Percentiles rank a stretch among this genome's conserved stretches.
Evolutionary conservation across 1,140 invertebrate genomes (phyloP).

Genomic region (Drosophila insularis): DNA sequence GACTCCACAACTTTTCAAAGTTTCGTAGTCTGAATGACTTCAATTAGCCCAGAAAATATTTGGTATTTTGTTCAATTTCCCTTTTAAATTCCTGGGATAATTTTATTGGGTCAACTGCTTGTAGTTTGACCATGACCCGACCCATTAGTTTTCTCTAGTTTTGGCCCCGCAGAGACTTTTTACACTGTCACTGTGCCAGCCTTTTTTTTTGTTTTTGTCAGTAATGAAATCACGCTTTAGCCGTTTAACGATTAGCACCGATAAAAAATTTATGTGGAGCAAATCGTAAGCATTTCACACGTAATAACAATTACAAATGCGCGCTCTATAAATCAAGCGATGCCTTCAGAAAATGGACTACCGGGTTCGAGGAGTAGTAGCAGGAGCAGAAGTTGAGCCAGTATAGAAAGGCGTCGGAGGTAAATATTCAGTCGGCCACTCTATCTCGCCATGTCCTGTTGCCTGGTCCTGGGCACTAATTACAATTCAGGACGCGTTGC

Average conservation of each 20-base stretch:
- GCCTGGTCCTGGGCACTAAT: constrained; percentile 47
- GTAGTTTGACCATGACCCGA: neutral
- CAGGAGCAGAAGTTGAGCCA: neutral
- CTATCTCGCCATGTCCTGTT: neutral
- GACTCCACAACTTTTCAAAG: too few relatives aligned
- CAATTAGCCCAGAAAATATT: too few relatives aligned
- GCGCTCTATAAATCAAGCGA: constrained; percentile 57
- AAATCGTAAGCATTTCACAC: constrained; percentile 39
- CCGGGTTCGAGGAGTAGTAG: neutral
- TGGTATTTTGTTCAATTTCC: neutral
- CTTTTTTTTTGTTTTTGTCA: neutral
- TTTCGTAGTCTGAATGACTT: too few relatives aligned
- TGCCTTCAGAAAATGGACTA: constrained; percentile 40
- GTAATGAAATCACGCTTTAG: constrained; percentile 50
- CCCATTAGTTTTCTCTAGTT: neutral
- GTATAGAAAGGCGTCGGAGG: neutral
- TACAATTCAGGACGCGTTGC: constrained; percentile 65
- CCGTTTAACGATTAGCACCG: constrained; percentile 57
- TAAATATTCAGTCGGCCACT: neutral
- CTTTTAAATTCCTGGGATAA: neutral
- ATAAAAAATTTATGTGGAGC: constrained; percentile 56
- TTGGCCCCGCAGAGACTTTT: neutral
- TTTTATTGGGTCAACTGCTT: constrained; percentile 5
- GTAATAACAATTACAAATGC: constrained; percentile 64
- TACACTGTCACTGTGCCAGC: neutral